Conservation (phyloP, 2,888 invertebrate species). For the Drosophila neoperkinsi region DNA sequence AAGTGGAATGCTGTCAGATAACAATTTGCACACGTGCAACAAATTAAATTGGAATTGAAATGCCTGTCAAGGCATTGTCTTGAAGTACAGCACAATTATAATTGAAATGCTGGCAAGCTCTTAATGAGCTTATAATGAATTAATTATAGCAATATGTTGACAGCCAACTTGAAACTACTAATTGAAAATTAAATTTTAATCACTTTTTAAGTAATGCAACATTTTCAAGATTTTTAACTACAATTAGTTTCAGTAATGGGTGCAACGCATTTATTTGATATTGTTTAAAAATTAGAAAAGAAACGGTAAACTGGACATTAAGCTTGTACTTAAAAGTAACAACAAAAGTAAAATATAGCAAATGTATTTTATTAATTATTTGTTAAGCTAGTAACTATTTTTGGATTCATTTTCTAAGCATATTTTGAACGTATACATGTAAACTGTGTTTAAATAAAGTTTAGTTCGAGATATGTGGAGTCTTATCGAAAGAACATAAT, state of each 20-base stretch:
- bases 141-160: neutral
- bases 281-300: slow-evolving; percentile 24
- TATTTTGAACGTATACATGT: slow-evolving; percentile 41
- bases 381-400: slow-evolving; percentile 59
- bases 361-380: slow-evolving; percentile 4
- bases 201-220: neutral
- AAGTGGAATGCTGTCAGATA: slow-evolving; percentile 36
- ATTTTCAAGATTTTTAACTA: slow-evolving; percentile 3
- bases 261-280: slow-evolving; percentile 66
- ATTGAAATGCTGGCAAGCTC: slow-evolving; percentile 26
- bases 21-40: slow-evolving; percentile 36
- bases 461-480: slow-evolving; percentile 55
- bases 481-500: neutral
- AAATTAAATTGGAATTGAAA: slow-evolving; percentile 41
- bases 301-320: slow-evolving; percentile 24
- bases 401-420: slow-evolving; percentile 58
- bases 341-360: slow-evolving; percentile 25
- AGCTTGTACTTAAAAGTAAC: slow-evolving; percentile 20
- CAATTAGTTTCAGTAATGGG: slow-evolving; percentile 14
- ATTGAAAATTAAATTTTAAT: slow-evolving; percentile 3
- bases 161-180: slow-evolving; percentile 18
- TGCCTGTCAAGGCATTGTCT: slow-evolving; percentile 33
- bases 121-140: slow-evolving; percentile 39
- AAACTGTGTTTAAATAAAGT: slow-evolving; percentile 20
- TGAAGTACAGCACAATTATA: slow-evolving; percentile 15